A percentile compares a stretch with the other conserved stretches of the same genome.
These are phyloP conservation scores for Orthosia cruda DNA, from an alignment of 2,888 invertebrate species.

Conservation along the genomic window DNA sequence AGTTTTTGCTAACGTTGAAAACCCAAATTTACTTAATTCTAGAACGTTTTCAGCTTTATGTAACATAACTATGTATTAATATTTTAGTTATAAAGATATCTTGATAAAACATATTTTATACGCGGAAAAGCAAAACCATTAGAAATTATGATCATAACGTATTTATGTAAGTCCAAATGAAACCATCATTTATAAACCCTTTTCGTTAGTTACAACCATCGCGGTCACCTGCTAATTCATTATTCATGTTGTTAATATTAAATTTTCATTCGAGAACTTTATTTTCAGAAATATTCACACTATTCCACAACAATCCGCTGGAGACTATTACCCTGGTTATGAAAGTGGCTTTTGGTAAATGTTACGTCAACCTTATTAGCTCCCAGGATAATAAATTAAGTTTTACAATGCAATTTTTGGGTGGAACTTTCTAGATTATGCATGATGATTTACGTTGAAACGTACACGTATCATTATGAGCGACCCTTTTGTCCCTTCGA, in stretches of 20 bases:
- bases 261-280: slow-evolving; percentile 15
- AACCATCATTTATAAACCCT: not conserved
- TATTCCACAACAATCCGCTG: slow-evolving; percentile 13
- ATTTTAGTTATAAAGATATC: no score
- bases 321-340: slow-evolving; percentile 14
- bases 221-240: slow-evolving; percentile 5
- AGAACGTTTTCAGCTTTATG: not conserved
- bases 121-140: not conserved
- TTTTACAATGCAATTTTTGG: slow-evolving; percentile 22
- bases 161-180: not conserved
- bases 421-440: slow-evolving; percentile 27
- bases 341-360: slow-evolving; percentile 2
- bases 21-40: no score
- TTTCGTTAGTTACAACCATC: slow-evolving; percentile 3
- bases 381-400: not conserved
- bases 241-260: slow-evolving; percentile 33
- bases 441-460: slow-evolving; percentile 18
- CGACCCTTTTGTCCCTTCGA: slow-evolving; percentile 1
- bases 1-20: not conserved
- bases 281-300: slow-evolving; percentile 16
- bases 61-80: no score
- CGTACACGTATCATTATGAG: slow-evolving; percentile 27
- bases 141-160: not conserved
- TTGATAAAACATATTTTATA: not conserved
- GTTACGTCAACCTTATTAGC: slow-evolving; percentile 10